Base-by-base conservation (phyloP, 2,113 vertebrate genomes). In the Suncus etruscus region DNA sequence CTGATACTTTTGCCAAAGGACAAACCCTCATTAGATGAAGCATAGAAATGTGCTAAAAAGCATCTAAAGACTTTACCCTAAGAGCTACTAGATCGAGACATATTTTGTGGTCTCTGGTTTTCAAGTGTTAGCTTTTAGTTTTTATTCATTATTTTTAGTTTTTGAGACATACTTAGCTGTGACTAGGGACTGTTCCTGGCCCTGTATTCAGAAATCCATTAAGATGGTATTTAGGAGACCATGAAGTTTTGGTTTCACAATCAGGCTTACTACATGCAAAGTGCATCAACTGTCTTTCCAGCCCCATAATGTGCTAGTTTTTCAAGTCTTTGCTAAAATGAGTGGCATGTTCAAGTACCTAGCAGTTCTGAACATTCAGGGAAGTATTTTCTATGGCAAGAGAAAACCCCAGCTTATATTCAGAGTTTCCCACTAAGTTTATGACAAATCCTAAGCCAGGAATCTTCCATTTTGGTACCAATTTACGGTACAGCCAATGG, bases 301-400 rank as follows among this genome's bases (percentile, higher is more conserved):
- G 54, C 54, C 54, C 54, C 18, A 54, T 11, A 54, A 4, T 4
- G 54, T 54, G 54, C 54, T 54, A 54, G 54, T 11, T 24, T 47
- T 80, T 22, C 89, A 75, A 68, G 58, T 31, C 61, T 81, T 31
- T 85, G 31, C 89, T 86, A 18, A 91, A 45, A 22, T 79, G 47
- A 20, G 29, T 15, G 8, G 68, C 31, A 31, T 63, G 24, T 79
- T 91, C 73, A 83, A 76, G 29, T 12, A 63, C 15, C 10, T 75
- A 1, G 11, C 29, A 32, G 45, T 72, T 45, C 9, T 76, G 61
- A 72, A 14, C 68, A 76, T 25, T 90, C 75, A 83, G 72, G 76
- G 18, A 7, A 86, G 20, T 72, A 66, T 77, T 81, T 83, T 32
- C 27, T 31, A 39, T 31, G 29, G 74, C 63, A 73, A 92, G 15